Base-by-base conservation (phyloP, 2,888 invertebrate species). In the Cephalotes varians region DNA sequence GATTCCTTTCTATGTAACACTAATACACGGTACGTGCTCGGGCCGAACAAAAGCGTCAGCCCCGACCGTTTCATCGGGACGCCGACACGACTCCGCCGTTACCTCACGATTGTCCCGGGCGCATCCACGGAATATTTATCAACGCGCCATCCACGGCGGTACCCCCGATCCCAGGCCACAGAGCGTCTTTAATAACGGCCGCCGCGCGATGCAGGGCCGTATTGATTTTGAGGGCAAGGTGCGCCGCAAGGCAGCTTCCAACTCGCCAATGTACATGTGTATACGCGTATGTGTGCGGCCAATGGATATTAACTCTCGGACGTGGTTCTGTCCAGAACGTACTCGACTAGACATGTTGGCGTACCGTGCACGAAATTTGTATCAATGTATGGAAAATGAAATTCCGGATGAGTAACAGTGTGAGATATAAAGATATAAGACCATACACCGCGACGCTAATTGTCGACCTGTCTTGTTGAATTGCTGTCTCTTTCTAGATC, bases 241-340 rank as follows among this genome's bases (percentile, higher is more conserved):
- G 85, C 64, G 76, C 83, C 73, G 81, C 80, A 72, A 80, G 56
- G 80, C 77, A 83, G 77, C 86, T 83, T 89, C 83, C 84, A 71
- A 72, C 73, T 76, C 73, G 62, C 76, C 49, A n/a, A 37, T 49
- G 74, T 51, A 62, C 47, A 5, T 47, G 37, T 40, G 15, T 51
- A 5, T 9, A 9, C 15, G 25, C 1, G 25, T 25, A 5, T 1
- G 37, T 6, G 18, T 21, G 40, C 12, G 25, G 79, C 82, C 88
- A 83, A 90, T 91, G 83, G 82, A 90, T 87, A 91, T 91, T 91
- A 90, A 89, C 74, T 62, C 64, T 64, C 51, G 62, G 64, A 74
- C 74, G 64, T 64, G 62, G 74, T 37, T 37, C 74, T 49, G 49
- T 62, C 62, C 49, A 25, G 73, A 60, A 49, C 74, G 25, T 51